Conservation (phyloP, 2,888 invertebrate species). For the Ornithoptera alexandrae region DNA sequence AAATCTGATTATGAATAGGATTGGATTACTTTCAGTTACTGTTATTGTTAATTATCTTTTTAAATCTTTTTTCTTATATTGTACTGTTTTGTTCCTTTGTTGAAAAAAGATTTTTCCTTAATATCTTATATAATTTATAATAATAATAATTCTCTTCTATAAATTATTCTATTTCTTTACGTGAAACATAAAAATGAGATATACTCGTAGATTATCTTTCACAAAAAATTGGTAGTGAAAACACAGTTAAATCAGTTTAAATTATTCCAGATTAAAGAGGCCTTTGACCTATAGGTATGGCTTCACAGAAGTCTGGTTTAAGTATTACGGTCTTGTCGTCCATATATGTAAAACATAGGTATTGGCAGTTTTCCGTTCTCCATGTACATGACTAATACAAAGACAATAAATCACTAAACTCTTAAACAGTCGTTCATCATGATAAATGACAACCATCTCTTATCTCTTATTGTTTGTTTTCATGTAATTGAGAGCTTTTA, state of each 20-base stretch:
- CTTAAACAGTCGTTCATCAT: slow-evolving; percentile 49
- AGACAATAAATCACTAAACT: slow-evolving; percentile 44
- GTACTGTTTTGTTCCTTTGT: too few species aligned
- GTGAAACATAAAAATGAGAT: too few species aligned
- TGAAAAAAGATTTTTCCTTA: too few species aligned
- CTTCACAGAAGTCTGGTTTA: slow-evolving; percentile 16
- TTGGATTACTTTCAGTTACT: too few species aligned
- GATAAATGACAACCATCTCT: slow-evolving; percentile 40
- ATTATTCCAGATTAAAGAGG: slow-evolving; percentile 1
- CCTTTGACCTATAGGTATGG: slow-evolving; percentile 23
- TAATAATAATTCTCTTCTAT: too few species aligned
- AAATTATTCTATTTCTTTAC: too few species aligned
- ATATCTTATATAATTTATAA: too few species aligned
- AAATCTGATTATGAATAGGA: too few species aligned
- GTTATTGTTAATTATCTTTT: too few species aligned
- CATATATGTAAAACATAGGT: neutral
- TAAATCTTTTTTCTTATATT: too few species aligned
- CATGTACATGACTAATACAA: slow-evolving; percentile 30
- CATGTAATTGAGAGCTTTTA: slow-evolving; percentile 35
- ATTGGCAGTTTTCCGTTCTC: slow-evolving; percentile 5
- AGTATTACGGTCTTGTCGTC: slow-evolving; percentile 38
- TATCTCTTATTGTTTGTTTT: slow-evolving; percentile 39
- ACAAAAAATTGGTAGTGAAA: too few species aligned
- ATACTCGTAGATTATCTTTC: too few species aligned
- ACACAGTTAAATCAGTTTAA: neutral